These are phyloP conservation scores for Scytalopus superciliaris DNA, from an alignment of 2,113 vertebrate species.

Conservation along the genomic window DNA sequence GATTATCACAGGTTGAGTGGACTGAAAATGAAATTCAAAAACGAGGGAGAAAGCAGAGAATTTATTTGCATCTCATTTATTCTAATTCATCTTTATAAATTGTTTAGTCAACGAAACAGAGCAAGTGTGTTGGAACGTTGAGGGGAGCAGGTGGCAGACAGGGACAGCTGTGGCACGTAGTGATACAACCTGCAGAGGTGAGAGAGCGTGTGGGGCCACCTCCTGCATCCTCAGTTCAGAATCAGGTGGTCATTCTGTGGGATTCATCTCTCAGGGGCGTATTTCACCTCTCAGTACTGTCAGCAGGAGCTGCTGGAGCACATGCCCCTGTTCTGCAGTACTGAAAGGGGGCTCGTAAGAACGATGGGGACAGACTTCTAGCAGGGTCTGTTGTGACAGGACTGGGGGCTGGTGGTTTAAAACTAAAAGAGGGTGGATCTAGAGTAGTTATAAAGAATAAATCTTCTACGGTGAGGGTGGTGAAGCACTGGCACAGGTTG, in stretches of 20 bases:
- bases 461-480: neutral
- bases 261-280: neutral
- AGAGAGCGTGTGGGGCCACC: neutral
- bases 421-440: neutral
- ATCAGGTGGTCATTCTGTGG: rapidly evolving
- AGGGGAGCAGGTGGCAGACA: slow-evolving; percentile 3
- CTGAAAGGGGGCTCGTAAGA: neutral
- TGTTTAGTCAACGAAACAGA: slow-evolving; percentile 63
- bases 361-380: neutral
- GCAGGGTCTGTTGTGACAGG: neutral
- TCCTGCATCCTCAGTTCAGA: neutral
- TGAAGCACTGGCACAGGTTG: neutral
- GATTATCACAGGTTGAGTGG: slow-evolving; percentile 86
- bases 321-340: rapidly evolving
- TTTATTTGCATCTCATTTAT: slow-evolving; percentile 83
- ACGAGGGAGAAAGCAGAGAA: slow-evolving; percentile 76
- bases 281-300: neutral
- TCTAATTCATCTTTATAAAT: slow-evolving; percentile 70
- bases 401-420: neutral
- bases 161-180: neutral
- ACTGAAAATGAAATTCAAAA: slow-evolving; percentile 85
- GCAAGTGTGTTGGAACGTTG: neutral
- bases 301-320: neutral
- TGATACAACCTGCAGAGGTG: neutral
- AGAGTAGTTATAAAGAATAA: neutral